phyloP scores from a whole-genome alignment of 1,140 invertebrate genomes.

The Periplaneta americana region DNA sequence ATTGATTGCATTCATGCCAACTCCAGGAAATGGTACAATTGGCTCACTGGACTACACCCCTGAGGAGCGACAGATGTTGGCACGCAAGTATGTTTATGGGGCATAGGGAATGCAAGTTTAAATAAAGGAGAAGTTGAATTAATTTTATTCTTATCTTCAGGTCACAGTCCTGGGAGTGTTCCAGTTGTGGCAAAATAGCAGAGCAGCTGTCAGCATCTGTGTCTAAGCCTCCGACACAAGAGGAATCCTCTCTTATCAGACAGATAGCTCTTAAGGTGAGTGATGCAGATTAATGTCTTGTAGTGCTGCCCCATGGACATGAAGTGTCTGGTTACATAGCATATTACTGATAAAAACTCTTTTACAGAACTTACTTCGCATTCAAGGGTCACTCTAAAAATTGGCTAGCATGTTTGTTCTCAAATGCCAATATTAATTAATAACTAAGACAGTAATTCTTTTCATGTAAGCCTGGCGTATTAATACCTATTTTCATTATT shows the following conservation, averaged over 20 bases:
- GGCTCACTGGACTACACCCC: slow-evolving; percentile 83
- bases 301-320: background rate
- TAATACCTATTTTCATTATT: too few species aligned
- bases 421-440: background rate
- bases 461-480: too few species aligned
- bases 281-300: too few species aligned
- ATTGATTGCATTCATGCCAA: slow-evolving; percentile 93
- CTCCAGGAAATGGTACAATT: slow-evolving; percentile 79
- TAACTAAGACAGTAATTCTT: background rate
- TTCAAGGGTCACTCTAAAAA: background rate
- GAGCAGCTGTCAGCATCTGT: slow-evolving; percentile 36
- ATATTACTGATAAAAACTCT: background rate
- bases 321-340: background rate
- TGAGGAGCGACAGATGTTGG: slow-evolving; percentile 76
- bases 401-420: background rate
- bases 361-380: background rate
- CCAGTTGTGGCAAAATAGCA: slow-evolving; percentile 50
- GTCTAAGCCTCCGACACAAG: slow-evolving; percentile 7
- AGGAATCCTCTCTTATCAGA: slow-evolving; percentile 1
- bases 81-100: slow-evolving; percentile 55
- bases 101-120: background rate
- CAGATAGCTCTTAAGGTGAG: slow-evolving; percentile 10
- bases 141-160: slow-evolving; percentile 23
- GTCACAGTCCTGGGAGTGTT: slow-evolving; percentile 51
- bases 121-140: background rate